These are phyloP conservation scores for Ceyx melanurus DNA, from an alignment of 2,113 vertebrate genomes.

Conservation along the genomic window DNA sequence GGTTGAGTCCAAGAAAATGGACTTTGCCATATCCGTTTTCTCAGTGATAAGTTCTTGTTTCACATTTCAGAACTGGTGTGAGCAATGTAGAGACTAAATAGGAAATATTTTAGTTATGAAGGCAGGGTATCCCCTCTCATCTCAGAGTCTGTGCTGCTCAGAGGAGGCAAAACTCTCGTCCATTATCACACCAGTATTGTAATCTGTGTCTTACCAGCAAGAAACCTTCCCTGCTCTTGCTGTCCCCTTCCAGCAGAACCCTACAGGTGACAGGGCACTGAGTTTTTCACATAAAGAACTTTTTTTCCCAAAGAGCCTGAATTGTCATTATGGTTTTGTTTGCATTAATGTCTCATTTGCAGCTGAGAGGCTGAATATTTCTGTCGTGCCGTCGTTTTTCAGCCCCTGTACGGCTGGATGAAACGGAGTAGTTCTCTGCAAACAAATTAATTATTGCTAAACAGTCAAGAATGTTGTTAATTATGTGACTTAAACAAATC, in stretches of 20 bases:
- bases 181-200: background rate
- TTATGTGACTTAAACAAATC: slow-evolving; percentile 45
- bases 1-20: background rate
- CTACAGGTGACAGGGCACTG: background rate
- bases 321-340: background rate
- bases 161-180: background rate
- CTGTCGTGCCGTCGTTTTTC: slow-evolving; percentile 22
- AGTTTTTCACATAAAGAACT: background rate
- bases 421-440: slow-evolving; percentile 41
- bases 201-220: background rate
- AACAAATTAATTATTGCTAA: slow-evolving; percentile 56
- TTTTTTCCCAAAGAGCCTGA: background rate
- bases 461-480: slow-evolving; percentile 60
- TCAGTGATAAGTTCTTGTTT: background rate
- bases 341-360: slow-evolving; percentile 28
- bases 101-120: background rate
- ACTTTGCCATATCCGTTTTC: background rate
- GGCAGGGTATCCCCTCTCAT: background rate
- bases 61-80: background rate
- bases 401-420: background rate
- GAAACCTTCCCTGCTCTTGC: background rate
- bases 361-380: background rate
- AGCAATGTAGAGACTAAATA: background rate
- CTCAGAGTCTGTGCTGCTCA: background rate
- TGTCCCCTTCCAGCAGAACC: background rate